phyloP scores from a whole-genome alignment of 2,888 invertebrate species.

The Mayetiola destructor region DNA sequence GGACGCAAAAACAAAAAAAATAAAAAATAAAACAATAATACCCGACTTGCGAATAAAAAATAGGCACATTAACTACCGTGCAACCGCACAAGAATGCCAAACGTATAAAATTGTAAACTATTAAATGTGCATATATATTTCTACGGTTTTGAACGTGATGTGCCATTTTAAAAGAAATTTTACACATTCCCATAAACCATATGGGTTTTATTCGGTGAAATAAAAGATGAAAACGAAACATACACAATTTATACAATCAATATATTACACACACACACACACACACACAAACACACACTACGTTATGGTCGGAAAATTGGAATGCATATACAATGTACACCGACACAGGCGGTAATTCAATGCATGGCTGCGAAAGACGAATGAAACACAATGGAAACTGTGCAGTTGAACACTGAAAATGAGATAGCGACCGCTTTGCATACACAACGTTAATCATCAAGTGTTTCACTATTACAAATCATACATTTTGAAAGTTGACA shows the following conservation, averaged over 20 bases:
- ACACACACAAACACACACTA: too few relatives aligned
- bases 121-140: conserved; percentile 9
- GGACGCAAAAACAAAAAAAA: too few relatives aligned
- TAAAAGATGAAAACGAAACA: background rate
- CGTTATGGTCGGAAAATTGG: background rate
- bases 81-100: background rate
- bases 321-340: background rate
- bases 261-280: too few relatives aligned
- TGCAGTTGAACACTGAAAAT: background rate
- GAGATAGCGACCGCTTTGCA: background rate
- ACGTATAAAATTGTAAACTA: conserved; percentile 9
- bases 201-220: conserved; percentile 5
- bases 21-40: too few relatives aligned
- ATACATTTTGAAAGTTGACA: background rate
- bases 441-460: conserved; percentile 2
- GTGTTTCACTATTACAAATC: background rate
- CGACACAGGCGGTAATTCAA: too few relatives aligned
- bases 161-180: conserved; percentile 1
- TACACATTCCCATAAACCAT: conserved; percentile 4
- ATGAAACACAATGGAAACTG: too few relatives aligned
- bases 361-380: background rate
- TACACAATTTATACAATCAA: too few relatives aligned
- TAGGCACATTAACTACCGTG: background rate
- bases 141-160: background rate
- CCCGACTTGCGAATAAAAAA: too few relatives aligned